These are phyloP conservation scores for Cryptomyrus ogoouensis DNA, from an alignment of 2,113 vertebrate species.

Conservation along the genomic window DNA sequence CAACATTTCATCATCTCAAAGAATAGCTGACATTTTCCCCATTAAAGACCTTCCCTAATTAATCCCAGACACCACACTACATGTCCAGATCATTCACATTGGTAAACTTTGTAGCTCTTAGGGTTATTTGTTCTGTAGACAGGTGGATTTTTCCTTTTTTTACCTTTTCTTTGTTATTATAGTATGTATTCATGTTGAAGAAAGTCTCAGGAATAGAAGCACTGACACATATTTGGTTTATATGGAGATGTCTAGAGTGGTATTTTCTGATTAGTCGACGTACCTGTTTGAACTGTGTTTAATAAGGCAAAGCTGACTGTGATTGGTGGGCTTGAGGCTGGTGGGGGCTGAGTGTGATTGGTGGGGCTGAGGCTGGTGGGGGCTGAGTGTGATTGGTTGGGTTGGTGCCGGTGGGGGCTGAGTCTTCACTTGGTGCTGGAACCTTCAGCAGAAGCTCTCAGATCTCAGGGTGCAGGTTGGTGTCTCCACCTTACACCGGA, in stretches of 20 bases:
- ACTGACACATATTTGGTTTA: not conserved
- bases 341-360: not conserved
- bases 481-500: not conserved
- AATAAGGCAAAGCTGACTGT: not conserved
- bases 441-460: not conserved
- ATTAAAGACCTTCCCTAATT: not conserved
- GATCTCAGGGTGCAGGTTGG: not conserved
- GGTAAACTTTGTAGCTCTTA: not conserved
- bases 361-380: not conserved
- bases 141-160: not conserved
- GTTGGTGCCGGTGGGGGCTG: not conserved
- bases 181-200: not conserved
- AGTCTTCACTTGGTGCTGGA: not conserved
- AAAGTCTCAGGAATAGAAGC: not conserved
- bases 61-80: not conserved
- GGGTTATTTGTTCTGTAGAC: not conserved
- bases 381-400: not conserved
- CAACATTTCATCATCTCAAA: not conserved
- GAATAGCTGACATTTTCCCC: not conserved
- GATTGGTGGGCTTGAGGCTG: not conserved
- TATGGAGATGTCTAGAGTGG: not conserved
- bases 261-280: not conserved
- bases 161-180: not conserved
- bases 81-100: not conserved
- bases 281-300: not conserved